Evolutionary conservation across 2,797 vertebrate genomes (phyloP).

Genomic region (Jordanella pulchra): DNA sequence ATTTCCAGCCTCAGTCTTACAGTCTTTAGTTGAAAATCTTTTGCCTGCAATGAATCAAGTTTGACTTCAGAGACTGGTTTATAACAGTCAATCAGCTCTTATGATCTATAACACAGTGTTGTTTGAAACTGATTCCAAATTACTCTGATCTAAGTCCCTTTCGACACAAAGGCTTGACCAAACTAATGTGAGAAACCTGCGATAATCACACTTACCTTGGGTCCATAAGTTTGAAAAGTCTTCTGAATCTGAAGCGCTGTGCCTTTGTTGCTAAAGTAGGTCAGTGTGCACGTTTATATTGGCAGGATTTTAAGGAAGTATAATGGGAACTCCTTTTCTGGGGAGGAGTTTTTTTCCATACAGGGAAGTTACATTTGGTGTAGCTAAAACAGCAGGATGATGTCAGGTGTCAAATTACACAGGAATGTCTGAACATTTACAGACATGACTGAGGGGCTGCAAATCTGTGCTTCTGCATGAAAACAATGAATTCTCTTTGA

Average conservation of each 20-base stretch:
- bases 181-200: slow-evolving; percentile 15
- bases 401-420: slow-evolving; percentile 75
- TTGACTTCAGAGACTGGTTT: background rate
- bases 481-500: background rate
- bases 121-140: background rate
- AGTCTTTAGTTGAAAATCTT: background rate
- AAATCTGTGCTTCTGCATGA: background rate
- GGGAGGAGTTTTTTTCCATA: slow-evolving; percentile 52
- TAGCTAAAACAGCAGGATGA: slow-evolving; percentile 57
- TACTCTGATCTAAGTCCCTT: background rate
- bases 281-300: slow-evolving; percentile 66
- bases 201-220: slow-evolving; percentile 47
- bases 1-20: background rate
- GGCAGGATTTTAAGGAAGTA: slow-evolving; percentile 74
- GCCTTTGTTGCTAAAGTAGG: slow-evolving; percentile 43
- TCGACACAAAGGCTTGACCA: background rate
- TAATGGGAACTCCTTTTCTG: slow-evolving; percentile 12
- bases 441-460: slow-evolving; percentile 5
- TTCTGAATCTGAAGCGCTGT: slow-evolving; percentile 5
- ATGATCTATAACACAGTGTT: background rate
- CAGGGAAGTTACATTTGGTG: slow-evolving; percentile 71
- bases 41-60: background rate
- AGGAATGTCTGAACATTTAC: background rate
- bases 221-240: slow-evolving; percentile 24
- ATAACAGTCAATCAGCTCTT: background rate